Conservation (phyloP, 2,888 invertebrate species). For the Gymnoscelis rufifasciata region DNA sequence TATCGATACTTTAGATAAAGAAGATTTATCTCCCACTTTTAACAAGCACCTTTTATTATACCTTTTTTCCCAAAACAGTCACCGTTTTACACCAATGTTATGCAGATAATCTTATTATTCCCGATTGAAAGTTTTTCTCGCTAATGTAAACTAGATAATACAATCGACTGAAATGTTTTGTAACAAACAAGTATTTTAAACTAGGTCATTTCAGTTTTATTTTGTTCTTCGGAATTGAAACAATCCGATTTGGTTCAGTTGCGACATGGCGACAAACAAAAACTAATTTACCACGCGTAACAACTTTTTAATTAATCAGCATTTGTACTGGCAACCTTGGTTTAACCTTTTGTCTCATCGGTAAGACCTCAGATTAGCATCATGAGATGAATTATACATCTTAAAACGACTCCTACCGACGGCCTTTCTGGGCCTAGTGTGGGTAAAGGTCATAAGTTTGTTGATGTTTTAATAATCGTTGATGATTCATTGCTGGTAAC, state of each 20-base stretch:
- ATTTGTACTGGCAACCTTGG: constrained; percentile 14
- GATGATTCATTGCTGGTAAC: no score
- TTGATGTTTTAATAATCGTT: no score
- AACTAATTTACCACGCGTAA: constrained; percentile 24
- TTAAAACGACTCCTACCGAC: neutral
- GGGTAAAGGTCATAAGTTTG: neutral
- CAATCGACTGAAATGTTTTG: neutral
- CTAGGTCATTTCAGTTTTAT: constrained; percentile 17
- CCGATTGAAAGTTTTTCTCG: neutral
- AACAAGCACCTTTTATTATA: no score
- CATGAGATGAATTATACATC: neutral
- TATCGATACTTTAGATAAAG: no score
- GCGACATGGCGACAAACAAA: constrained; percentile 24
- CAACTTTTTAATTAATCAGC: constrained; percentile 27
- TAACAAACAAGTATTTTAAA: constrained; percentile 4
- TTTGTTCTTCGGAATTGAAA: constrained; percentile 22
- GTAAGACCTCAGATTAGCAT: neutral
- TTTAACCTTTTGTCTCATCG: constrained; percentile 10
- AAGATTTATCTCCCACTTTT: no score
- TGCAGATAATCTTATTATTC: no score
- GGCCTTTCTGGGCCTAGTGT: neutral
- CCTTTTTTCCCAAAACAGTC: no score
- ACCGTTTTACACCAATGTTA: no score
- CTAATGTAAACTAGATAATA: neutral
- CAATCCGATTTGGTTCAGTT: constrained; percentile 27